Percentiles rank a stretch among this genome's conserved stretches.
Conservation (phyloP, 2,888 invertebrate species). For the Lochmaea capreae region DNA sequence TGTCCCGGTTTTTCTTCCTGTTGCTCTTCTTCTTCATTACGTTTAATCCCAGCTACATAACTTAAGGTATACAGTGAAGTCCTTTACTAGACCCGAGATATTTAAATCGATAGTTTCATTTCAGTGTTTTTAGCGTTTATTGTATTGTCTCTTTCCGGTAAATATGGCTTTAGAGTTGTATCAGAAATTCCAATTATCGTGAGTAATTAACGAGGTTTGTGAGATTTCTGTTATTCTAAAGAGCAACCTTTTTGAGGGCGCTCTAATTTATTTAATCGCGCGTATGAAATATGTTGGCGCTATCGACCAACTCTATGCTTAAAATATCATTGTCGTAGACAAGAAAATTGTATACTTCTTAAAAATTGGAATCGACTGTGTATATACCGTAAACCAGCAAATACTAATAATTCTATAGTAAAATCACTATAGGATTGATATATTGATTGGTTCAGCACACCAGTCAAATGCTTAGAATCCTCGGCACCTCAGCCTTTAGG, state of each 20-base stretch:
- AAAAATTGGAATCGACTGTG: not conserved
- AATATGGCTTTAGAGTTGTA: not conserved
- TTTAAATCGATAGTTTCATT: not conserved
- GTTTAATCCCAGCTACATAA: constrained; percentile 57
- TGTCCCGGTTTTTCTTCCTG: constrained; percentile 62
- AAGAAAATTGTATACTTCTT: not conserved
- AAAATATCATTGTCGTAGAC: constrained; percentile 1
- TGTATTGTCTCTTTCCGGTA: not conserved
- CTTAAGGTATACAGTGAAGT: constrained; percentile 48
- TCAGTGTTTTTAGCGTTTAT: not conserved
- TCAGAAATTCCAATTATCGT: not conserved
- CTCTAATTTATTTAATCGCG: constrained; percentile 57
- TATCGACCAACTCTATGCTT: constrained; percentile 20
- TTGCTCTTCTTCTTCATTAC: constrained; percentile 61
- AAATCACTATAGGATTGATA: too few species aligned
- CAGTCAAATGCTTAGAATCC: too few species aligned
- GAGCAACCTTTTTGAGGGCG: constrained; percentile 36
- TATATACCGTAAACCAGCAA: too few species aligned
- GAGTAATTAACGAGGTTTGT: constrained; percentile 22
- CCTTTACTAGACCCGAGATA: constrained; percentile 39
- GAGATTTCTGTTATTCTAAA: constrained; percentile 19
- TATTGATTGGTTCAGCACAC: too few species aligned
- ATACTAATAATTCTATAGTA: too few species aligned
- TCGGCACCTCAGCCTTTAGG: too few species aligned
- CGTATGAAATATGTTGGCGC: constrained; percentile 55